Evolutionary conservation across 2,113 vertebrate genomes (phyloP), one percentile per base, ranked within the genome.

Genomic region (Centropus unirufus): DNA sequence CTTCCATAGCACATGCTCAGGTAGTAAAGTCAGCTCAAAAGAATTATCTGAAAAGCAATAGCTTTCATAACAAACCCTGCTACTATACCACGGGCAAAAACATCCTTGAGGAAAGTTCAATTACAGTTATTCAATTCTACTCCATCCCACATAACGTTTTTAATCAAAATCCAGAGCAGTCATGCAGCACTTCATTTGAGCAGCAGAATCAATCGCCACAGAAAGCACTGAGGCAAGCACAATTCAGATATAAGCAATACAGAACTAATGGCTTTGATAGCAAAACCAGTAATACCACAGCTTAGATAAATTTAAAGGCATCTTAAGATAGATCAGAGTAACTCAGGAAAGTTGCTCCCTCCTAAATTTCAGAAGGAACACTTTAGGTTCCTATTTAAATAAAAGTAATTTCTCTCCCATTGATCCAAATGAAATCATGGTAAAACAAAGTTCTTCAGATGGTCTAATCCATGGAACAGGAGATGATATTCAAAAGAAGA

Each of bases 161-260:
- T 92, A 87, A 96, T 96, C 91, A 94, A 95, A 96, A 94, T 68
- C 76, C 73, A 81, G 77, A 81, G 88, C 85, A 81, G 73, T 90
- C 92, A 93, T 75, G 92, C 88, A 95, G 92, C 64, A 96, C 85
- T 91, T 94, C 75, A 90, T 74, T 23, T 83, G 29, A 95, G 57
- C 84, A 95, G 55, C 63, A 93, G 86, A 91, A 95, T 96, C 84
- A 93, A 88, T 92, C 94, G 89, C 68, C 16, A 59, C 75, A 77
- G 46, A 89, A 92, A 92, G 75, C 70, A 87, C 83, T 74, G 90
- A 95, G 57, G 78, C 81, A 91, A 93, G 89, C 89, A 89, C 36
- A 72, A 78, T 81, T 92, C 84, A 86, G 34, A 70, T 75, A 46
- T 26, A 80, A 73, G 78, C 69, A 91, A 93, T 80, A 69, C 7